A percentile compares a stretch with the other conserved stretches of the same genome.
These are phyloP conservation scores for Asarcornis scutulata DNA, from an alignment of 2,113 vertebrate species.

Conservation along the genomic window DNA sequence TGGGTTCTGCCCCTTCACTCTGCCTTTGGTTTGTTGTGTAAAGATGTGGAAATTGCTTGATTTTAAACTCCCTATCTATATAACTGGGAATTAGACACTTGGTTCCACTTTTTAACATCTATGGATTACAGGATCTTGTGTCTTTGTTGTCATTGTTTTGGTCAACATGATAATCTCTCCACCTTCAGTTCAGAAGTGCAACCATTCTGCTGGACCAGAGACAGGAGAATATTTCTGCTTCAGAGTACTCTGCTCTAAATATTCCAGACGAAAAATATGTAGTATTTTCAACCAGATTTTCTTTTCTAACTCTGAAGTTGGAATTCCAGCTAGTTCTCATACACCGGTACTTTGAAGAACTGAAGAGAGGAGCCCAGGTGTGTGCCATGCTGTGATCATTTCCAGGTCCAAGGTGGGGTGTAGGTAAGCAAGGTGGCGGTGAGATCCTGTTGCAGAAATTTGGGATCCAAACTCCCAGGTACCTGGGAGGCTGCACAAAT, in stretches of 20 bases:
- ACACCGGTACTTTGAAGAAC: background rate
- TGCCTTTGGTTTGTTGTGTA: background rate
- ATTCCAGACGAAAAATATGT: too few relatives aligned
- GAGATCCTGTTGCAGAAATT: background rate
- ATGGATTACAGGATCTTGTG: background rate
- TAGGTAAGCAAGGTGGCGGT: too few relatives aligned
- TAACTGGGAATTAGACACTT: background rate
- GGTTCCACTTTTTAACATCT: background rate
- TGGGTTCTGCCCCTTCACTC: background rate
- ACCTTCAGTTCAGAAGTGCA: background rate
- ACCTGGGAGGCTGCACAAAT: background rate
- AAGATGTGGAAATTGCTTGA: background rate
- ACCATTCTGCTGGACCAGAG: background rate
- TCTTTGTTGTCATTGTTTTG: too few relatives aligned
- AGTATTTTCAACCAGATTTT: too few relatives aligned
- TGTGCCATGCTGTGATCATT: too few relatives aligned
- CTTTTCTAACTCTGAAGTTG: background rate
- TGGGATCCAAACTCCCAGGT: fast-evolving
- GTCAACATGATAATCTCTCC: too few relatives aligned
- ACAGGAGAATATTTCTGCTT: background rate
- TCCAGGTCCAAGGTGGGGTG: background rate
- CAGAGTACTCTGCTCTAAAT: background rate
- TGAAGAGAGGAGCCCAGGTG: background rate
- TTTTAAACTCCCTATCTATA: background rate
- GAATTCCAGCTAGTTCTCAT: background rate